Evolutionary conservation across 2,888 invertebrate species (phyloP), one percentile per base, ranked within the genome.

Genomic region (Phengaris arion): DNA sequence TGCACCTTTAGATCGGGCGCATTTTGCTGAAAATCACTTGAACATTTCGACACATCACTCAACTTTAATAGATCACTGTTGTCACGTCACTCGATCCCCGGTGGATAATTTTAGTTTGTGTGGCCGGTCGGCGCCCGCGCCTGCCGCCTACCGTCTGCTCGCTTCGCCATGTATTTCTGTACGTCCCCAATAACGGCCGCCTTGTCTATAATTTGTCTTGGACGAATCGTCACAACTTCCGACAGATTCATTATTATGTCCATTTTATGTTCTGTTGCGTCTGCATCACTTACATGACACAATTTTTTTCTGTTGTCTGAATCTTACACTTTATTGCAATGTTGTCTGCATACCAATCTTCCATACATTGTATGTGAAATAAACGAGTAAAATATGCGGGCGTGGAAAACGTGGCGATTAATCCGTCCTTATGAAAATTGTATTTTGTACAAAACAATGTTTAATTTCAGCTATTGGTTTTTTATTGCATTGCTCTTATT

Each of bases 121-220:
- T 64, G 64, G 64, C 35, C 91, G 89, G 89, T 89, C 86, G 90
- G 92, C 84, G 84, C 83, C 83, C 82, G 87, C 92, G 92, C 91
- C 92, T 91, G 88, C 88, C 86, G 86, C 86, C 91, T 92, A 92
- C 86, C 89, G 90, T 85, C 87, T 86, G 88, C 84, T 85, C 81
- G 85, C 83, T 84, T 87, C 89, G 87, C 85, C 87, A 89, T 90
- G 90, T 93, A 93, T 93, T 93, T 93, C 89, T 84, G 93, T 91
- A 86, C 92, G 93, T 91, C 93, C 93, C 90, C 93, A 91, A 92
- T 80, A 89, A 81, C 88, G 87, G 84, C 83, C 90, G 91, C 87
- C 87, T 89, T 86, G 91, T 92, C 89, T 88, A 90, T 92, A 85
- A 92, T 93, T 89, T 91, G 89, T 93, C 90, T 93, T 89, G 80